These are phyloP conservation scores for Chunga burmeisteri DNA, from an alignment of 2,113 vertebrate species.

Conservation along the genomic window DNA sequence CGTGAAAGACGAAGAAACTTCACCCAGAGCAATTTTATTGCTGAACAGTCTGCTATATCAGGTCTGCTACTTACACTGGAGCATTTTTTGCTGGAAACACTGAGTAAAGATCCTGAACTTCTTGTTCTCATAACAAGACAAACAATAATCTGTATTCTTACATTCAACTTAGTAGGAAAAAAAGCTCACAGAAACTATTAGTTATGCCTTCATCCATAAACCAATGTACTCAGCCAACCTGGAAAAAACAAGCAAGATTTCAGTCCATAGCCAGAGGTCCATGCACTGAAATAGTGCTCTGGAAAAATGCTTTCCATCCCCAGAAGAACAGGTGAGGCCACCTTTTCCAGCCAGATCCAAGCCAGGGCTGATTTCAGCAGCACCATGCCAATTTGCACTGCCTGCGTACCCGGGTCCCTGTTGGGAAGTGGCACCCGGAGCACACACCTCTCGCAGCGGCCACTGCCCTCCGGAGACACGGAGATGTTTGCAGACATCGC, in stretches of 20 bases:
- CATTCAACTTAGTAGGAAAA: not conserved
- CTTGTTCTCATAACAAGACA: not conserved
- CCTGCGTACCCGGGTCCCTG: fast-evolving
- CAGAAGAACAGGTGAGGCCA: not conserved
- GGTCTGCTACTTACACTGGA: not conserved
- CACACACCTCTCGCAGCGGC: not conserved
- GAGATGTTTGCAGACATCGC: not conserved
- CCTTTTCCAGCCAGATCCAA: not conserved
- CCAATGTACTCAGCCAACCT: not conserved
- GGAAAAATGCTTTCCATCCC: not conserved
- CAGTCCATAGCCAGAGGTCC: not conserved
- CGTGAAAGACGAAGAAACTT: not conserved
- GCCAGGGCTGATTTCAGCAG: not conserved
- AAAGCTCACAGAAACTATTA: not conserved
- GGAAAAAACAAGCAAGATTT: not conserved
- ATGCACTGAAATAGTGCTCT: not conserved
- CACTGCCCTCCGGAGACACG: fast-evolving
- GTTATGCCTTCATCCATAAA: not conserved
- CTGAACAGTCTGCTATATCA: not conserved
- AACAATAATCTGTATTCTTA: not conserved
- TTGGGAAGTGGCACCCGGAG: not conserved
- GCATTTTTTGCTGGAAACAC: not conserved
- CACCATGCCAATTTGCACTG: fast-evolving
- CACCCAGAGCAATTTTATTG: not conserved
- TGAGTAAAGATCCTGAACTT: not conserved